A percentile compares a stretch with the other conserved stretches of the same genome.
phyloP scores from a whole-genome alignment of 2,888 invertebrate genomes.

The Heterodera filipjevi region DNA sequence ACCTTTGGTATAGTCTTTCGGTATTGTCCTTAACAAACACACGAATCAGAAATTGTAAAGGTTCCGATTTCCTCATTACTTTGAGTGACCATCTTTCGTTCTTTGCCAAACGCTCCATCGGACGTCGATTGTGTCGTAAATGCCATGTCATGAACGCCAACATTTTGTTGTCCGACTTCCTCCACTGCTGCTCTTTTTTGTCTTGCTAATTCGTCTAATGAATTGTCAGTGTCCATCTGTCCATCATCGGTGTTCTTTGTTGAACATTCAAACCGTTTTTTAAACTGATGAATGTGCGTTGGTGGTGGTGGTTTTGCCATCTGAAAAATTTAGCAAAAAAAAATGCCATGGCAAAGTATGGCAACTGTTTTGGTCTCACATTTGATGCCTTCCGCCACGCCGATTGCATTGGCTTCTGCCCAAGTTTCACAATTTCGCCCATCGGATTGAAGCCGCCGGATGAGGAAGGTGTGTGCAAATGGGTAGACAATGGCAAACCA shows the following conservation, averaged over 20 bases:
- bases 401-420: conserved; percentile 37
- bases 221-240: not conserved
- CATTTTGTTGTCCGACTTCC: not conserved
- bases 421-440: conserved; percentile 33
- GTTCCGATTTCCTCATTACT: not conserved
- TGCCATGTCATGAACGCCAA: not conserved
- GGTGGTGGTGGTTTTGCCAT: conserved; percentile 28
- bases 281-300: conserved; percentile 20
- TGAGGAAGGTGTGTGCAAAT: not conserved
- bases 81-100: not conserved
- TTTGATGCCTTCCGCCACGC: conserved; percentile 35
- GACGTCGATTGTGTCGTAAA: not conserved
- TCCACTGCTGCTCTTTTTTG: not conserved
- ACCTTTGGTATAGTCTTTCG: not conserved
- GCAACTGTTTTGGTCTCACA: too few relatives aligned
- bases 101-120: not conserved
- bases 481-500: conserved; percentile 31
- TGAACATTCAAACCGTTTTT: not conserved
- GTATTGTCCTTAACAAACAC: not conserved
- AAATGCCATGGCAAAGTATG: conserved; percentile 18
- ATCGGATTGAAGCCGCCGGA: conserved; percentile 32
- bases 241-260: not conserved
- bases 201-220: not conserved
- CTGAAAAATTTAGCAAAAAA: conserved; percentile 20
- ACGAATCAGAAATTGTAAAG: too few relatives aligned